phyloP scores from a whole-genome alignment of 2,113 vertebrate species.

The Nibea coibor region DNA sequence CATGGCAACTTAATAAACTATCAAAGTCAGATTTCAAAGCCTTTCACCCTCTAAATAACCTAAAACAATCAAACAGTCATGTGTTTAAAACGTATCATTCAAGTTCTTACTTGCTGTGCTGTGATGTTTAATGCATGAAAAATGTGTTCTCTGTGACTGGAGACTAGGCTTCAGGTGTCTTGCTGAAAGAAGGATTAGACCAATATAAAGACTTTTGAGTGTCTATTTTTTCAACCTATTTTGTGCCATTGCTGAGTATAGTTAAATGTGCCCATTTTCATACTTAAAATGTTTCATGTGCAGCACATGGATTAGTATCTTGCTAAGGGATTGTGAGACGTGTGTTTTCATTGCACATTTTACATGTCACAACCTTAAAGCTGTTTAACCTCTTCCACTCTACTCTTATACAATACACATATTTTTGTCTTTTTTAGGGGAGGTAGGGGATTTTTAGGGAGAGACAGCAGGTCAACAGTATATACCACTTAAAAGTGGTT shows the following conservation, averaged over 20 bases:
- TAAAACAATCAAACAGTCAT: conserved; percentile 47
- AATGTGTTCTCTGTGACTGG: conserved; percentile 3
- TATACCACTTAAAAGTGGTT: too few relatives aligned
- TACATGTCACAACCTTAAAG: neutral
- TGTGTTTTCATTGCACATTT: neutral
- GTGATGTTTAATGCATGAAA: neutral
- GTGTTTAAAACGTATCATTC: conserved; percentile 56
- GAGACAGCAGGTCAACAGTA: too few relatives aligned
- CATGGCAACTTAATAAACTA: conserved; percentile 57
- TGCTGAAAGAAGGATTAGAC: neutral
- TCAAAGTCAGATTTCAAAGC: conserved; percentile 53
- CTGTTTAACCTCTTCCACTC: neutral
- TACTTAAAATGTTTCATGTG: neutral
- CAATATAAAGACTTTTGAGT: neutral
- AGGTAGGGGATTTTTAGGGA: too few relatives aligned
- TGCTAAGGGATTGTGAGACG: neutral
- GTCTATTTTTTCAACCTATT: neutral
- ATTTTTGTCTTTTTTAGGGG: too few relatives aligned
- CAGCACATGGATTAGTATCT: neutral
- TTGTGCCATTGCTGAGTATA: neutral
- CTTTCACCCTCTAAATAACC: conserved; percentile 38
- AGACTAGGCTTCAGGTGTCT: neutral
- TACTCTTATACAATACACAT: too few relatives aligned
- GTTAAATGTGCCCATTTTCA: neutral
- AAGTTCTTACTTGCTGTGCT: conserved; percentile 11